phyloP scores from a whole-genome alignment of 2,888 invertebrate species.

The Gandaritis pyraliata region DNA sequence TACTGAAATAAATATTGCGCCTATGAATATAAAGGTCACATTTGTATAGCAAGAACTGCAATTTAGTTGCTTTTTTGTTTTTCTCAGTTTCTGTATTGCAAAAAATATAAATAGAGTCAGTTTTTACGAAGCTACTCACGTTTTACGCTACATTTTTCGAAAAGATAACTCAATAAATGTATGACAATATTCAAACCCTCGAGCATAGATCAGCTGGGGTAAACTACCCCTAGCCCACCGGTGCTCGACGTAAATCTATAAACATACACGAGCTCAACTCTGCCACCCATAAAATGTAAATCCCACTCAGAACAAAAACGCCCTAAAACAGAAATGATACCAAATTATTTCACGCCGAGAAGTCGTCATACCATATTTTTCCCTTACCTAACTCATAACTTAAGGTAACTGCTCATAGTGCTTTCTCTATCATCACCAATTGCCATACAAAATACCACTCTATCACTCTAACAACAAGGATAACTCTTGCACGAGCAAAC shows the following conservation, averaged over 20 bases:
- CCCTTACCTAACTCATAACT: slow-evolving; percentile 29
- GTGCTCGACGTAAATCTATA: no score
- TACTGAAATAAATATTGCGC: slow-evolving; percentile 9
- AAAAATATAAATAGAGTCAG: no score
- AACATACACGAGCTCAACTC: no score
- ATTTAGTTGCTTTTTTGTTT: not conserved
- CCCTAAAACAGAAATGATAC: slow-evolving; percentile 23
- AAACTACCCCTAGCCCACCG: no score
- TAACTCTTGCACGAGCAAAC: slow-evolving; percentile 2
- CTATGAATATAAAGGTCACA: not conserved
- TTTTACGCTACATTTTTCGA: no score
- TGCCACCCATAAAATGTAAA: not conserved
- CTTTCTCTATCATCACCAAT: slow-evolving; percentile 19
- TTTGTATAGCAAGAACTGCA: not conserved
- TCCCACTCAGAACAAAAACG: slow-evolving; percentile 19
- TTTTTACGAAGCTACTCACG: no score
- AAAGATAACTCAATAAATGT: no score
- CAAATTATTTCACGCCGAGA: slow-evolving; percentile 24
- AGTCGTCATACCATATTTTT: slow-evolving; percentile 24
- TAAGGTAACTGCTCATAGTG: slow-evolving; percentile 24
- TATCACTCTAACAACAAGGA: not conserved
- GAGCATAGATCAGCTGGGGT: no score
- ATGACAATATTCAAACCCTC: no score
- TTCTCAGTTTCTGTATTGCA: no score
- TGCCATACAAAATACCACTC: not conserved